Evolutionary conservation across 2,888 invertebrate genomes (phyloP), one percentile per base, ranked within the genome.

Genomic region (Caenorhabditis plicata): DNA sequence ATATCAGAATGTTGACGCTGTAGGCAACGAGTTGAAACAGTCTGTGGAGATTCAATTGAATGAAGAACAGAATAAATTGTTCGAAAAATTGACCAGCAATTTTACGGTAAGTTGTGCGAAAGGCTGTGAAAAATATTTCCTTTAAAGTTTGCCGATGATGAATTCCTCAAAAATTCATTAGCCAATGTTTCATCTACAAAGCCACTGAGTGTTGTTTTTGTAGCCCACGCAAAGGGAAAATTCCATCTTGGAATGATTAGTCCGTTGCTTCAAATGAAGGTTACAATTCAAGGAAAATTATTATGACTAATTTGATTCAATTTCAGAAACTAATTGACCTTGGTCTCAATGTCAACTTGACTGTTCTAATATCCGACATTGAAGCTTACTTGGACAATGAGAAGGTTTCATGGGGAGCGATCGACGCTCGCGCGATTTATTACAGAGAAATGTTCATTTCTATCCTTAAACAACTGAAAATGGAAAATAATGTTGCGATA

Each of bases 361-460:
- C 58, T 2, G 39, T 80, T 20, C 50, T 80, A 3, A 48, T 79
- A 15, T 78, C 78, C 15, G 74, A 71, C 46, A 58, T 80, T 38
- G 78, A 73, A 52, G 78, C 73, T 1, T 80, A 72, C 55, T 55
- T 79, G 38, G 79, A 79, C 45, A 69, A 71, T 31, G 74, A 74
- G 31, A 79, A 79, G 44, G 60, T 66, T 0, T 31, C 62, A 0
- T 70, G 70, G 70, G 55, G 45, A 25, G 57, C 61, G 0, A 48
- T 54, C 20, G 63, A 65, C 19, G 60, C 61, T 3, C 43, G 70
- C 42, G 46, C 57, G 4, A 45, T 51, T 20, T 70, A 65, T 31
- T 70, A 48, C 36, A 19, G 36, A 9, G 51, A 48, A 22, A 52
- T 61, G 39, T 51, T 51, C 20, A 27, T 55, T 2, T 50, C 58